A percentile compares a stretch with the other conserved stretches of the same genome.
These are phyloP conservation scores for Apostichopus parvimensis DNA, from an alignment of 35 echinoderm and acorn worm genomes.

Conservation along the genomic window DNA sequence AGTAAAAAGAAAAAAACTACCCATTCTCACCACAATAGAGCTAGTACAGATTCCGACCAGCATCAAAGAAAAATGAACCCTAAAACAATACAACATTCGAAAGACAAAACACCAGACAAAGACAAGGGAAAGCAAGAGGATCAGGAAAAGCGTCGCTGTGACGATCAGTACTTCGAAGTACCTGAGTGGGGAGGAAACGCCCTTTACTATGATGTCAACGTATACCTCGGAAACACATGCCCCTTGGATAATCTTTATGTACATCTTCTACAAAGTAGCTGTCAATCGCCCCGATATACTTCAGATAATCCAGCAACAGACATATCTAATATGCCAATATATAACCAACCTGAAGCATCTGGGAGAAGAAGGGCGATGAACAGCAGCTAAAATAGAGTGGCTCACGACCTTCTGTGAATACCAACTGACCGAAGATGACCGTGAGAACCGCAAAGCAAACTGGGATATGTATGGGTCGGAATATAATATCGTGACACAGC, in stretches of 20 bases:
- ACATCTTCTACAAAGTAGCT: background rate
- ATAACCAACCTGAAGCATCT: background rate
- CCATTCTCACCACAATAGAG: background rate
- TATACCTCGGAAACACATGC: background rate
- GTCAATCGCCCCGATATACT: background rate
- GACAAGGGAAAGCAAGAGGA: background rate
- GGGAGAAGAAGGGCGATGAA: too few relatives aligned
- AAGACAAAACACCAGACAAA: background rate
- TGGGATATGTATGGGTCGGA: too few relatives aligned
- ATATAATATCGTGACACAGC: too few relatives aligned
- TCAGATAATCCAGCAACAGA: background rate
- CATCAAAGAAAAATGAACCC: background rate
- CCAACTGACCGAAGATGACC: too few relatives aligned
- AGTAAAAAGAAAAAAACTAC: background rate
- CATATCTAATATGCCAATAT: background rate
- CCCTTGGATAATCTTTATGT: slow-evolving; percentile 23
- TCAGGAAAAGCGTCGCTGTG: background rate
- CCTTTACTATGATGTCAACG: background rate
- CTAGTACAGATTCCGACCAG: too few relatives aligned
- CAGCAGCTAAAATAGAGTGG: too few relatives aligned
- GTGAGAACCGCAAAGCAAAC: too few relatives aligned
- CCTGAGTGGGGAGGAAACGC: slow-evolving; percentile 17
- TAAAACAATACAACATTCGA: background rate
- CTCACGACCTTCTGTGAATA: too few relatives aligned
- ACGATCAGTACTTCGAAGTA: background rate